Conservation (phyloP, 1,140 invertebrate species). For the Drosophila miranda region DNA sequence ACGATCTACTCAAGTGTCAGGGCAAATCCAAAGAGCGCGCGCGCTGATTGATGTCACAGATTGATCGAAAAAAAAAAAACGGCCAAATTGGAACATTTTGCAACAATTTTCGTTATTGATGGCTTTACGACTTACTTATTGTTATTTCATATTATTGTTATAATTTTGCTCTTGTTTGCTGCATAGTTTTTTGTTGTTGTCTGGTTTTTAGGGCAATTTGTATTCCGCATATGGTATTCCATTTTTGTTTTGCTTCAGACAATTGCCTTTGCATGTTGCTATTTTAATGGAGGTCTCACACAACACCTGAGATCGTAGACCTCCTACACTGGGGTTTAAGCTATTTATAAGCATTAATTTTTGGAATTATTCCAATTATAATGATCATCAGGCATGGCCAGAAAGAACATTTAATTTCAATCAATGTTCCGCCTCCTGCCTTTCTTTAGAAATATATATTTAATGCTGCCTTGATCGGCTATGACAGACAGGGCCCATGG, state of each 20-base stretch:
- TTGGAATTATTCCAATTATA: constrained; percentile 32
- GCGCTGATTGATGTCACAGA: constrained; percentile 59
- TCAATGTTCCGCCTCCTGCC: background rate
- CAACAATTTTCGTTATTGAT: constrained; percentile 45
- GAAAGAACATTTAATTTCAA: constrained; percentile 24
- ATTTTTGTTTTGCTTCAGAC: constrained; percentile 2
- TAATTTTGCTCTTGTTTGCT: constrained; percentile 51
- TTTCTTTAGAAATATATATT: background rate
- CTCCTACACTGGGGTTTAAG: constrained; percentile 7
- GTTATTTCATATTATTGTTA: constrained; percentile 32
- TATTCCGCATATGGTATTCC: constrained; percentile 32
- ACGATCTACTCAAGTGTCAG: constrained; percentile 28
- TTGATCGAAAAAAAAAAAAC: constrained; percentile 40
- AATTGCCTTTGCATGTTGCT: constrained; percentile 52
- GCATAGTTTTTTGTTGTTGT: constrained; percentile 29
- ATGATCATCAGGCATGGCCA: constrained; percentile 6
- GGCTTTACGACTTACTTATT: constrained; percentile 50
- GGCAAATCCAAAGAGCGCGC: constrained; percentile 10
- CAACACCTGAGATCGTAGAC: constrained; percentile 27
- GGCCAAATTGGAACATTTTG: constrained; percentile 50
- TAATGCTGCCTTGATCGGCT: constrained; percentile 28
- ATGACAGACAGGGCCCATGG: constrained; percentile 22
- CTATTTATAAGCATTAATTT: constrained; percentile 10
- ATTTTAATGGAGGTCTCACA: constrained; percentile 49
- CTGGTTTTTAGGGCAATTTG: constrained; percentile 38